phyloP scores from a whole-genome alignment of 2,113 vertebrate genomes.

The Rhea americana region DNA sequence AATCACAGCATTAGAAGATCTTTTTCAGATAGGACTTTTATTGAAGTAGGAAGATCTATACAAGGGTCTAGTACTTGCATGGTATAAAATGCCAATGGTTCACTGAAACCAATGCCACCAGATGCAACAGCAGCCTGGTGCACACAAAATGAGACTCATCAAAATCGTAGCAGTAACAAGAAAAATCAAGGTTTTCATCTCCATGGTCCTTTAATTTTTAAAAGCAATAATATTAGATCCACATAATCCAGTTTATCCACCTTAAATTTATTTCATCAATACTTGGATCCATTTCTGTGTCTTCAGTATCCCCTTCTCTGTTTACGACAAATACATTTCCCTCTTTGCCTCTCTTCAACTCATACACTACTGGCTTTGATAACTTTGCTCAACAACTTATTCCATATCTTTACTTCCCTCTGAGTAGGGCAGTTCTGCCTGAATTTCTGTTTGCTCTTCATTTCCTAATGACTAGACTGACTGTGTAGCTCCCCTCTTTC shows the following conservation, averaged over 20 bases:
- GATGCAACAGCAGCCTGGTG: neutral
- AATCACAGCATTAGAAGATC: neutral
- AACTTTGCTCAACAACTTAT: slow-evolving; percentile 6
- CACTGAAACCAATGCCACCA: neutral
- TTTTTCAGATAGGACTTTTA: neutral
- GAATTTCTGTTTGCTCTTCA: slow-evolving; percentile 2
- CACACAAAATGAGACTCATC: neutral
- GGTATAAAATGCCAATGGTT: neutral
- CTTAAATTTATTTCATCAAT: neutral
- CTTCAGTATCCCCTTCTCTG: neutral
- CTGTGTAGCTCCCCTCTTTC: neutral
- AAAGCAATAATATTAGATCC: neutral
- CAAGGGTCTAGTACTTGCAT: neutral
- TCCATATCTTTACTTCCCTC: slow-evolving; percentile 39
- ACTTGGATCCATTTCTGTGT: neutral
- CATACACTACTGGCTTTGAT: neutral
- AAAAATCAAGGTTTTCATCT: neutral
- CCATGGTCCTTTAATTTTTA: neutral
- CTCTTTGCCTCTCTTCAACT: slow-evolving; percentile 1
- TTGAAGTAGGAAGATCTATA: neutral
- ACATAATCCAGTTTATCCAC: neutral
- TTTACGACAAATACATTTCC: neutral
- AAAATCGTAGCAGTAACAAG: neutral
- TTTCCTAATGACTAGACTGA: slow-evolving; percentile 40
- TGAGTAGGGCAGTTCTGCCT: neutral